These are phyloP conservation scores for Apocheima hispidaria DNA, from an alignment of 2,888 invertebrate genomes.

Conservation along the genomic window DNA sequence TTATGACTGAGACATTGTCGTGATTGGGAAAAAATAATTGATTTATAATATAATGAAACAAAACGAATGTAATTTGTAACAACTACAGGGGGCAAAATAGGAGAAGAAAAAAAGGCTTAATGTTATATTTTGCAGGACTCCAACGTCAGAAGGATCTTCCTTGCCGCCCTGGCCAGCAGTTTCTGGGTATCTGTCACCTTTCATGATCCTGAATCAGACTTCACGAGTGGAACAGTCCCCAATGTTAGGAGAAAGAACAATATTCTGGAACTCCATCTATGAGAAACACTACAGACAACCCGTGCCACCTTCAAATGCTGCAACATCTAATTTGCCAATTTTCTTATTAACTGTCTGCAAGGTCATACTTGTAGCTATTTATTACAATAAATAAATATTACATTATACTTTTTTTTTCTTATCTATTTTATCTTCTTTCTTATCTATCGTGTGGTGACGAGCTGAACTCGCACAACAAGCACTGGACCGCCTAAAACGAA, in stretches of 20 bases:
- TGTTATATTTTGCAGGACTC: background rate
- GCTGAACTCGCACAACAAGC: too few relatives aligned
- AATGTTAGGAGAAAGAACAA: constrained; percentile 34
- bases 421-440: too few relatives aligned
- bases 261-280: constrained; percentile 52
- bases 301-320: constrained; percentile 37
- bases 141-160: constrained; percentile 12
- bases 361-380: too few relatives aligned
- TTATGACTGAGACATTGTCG: too few relatives aligned
- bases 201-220: constrained; percentile 43
- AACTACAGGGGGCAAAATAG: too few relatives aligned
- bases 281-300: constrained; percentile 44
- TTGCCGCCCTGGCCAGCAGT: constrained; percentile 46
- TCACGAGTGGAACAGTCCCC: constrained; percentile 37
- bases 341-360: background rate
- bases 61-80: too few relatives aligned
- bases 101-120: background rate
- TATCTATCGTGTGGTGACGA: too few relatives aligned
- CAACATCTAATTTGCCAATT: background rate
- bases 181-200: constrained; percentile 35
- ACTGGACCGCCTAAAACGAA: too few relatives aligned
- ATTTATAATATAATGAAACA: too few relatives aligned
- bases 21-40: too few relatives aligned
- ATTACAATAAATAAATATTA: too few relatives aligned
- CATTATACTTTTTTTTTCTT: too few relatives aligned